Evolutionary conservation across 2,113 vertebrate genomes (phyloP).

Genomic region (Daboia siamensis): DNA sequence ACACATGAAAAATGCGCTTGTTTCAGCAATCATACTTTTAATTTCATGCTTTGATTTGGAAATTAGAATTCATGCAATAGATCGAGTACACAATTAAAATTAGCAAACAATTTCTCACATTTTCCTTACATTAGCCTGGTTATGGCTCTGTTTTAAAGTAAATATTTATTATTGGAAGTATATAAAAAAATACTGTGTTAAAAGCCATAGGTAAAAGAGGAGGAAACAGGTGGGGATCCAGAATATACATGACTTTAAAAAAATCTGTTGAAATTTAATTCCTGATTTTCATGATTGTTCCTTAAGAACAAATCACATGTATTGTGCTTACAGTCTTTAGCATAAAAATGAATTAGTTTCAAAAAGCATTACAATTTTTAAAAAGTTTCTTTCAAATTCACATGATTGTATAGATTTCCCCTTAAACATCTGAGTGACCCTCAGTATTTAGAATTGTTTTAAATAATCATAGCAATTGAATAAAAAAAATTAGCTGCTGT

Average conservation of each 20-base stretch:
- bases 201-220: conserved; percentile 69
- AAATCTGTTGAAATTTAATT: conserved; percentile 66
- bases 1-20: background rate
- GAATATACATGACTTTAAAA: conserved; percentile 42
- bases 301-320: conserved; percentile 62
- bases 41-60: background rate
- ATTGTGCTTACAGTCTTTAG: conserved; percentile 54
- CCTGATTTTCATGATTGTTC: conserved; percentile 70
- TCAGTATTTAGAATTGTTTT: background rate
- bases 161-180: conserved; percentile 52
- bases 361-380: conserved; percentile 8
- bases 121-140: background rate
- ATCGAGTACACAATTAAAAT: background rate
- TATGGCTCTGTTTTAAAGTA: background rate
- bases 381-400: background rate
- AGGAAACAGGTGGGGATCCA: conserved; percentile 78
- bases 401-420: background rate
- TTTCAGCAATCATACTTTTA: background rate
- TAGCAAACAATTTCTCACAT: background rate
- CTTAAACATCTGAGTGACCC: background rate
- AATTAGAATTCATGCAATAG: background rate
- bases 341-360: conserved; percentile 46
- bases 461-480: background rate
- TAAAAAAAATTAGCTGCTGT: fast-evolving
- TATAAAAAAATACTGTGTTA: conserved; percentile 39